Base-by-base conservation (phyloP, 2,113 vertebrate species). In the Phainopepla nitens region DNA sequence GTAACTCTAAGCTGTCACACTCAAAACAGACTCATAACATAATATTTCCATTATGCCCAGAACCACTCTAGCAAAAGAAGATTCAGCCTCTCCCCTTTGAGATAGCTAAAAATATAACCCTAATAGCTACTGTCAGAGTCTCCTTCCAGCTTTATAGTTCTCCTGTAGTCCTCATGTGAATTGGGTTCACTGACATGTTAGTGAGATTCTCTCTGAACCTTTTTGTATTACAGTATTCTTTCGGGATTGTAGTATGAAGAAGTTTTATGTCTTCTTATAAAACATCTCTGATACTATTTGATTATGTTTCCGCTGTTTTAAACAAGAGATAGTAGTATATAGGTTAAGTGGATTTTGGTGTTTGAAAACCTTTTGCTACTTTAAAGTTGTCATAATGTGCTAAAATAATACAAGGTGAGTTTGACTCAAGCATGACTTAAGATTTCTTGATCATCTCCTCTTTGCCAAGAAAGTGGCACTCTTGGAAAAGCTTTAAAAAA, bases 31-130 rank as follows among this genome's bases (percentile, higher is more conserved):
- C 62, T 68, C 45, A 50, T 83, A 96, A 90, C 29, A 36, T 78
- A 87, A 49, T 83, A 85, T 90, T 95, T 96, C 75, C 47, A 50
- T 94, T 95, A 92, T 64, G 50, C 15, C 9, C 36, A 78, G 64
- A 96, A 88, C 45, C 33, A 56, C 57, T 88, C 41, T 58, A 81
- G 58, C 51, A 89, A 79, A 95, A 89, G 80, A 90, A 78, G 66
- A 77, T 68, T 54, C 57, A 75, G 10, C 45, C n/a, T 92, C 27
- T 89, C 29, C 31, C 64, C 87, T 93, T 64, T 90, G 91, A 84
- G 58, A 29, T 15, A 41, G 28, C 54, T 94, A 56, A 89, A 96
- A 89, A 84, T 82, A 92, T 39, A 85, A 86, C 69, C 29, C 61
- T 93, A 78, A 64, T 65, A 95, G 49, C 49, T 90, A 39, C 21